Conservation (phyloP, 2,113 vertebrate species). For the Chloropsis hardwickii region DNA sequence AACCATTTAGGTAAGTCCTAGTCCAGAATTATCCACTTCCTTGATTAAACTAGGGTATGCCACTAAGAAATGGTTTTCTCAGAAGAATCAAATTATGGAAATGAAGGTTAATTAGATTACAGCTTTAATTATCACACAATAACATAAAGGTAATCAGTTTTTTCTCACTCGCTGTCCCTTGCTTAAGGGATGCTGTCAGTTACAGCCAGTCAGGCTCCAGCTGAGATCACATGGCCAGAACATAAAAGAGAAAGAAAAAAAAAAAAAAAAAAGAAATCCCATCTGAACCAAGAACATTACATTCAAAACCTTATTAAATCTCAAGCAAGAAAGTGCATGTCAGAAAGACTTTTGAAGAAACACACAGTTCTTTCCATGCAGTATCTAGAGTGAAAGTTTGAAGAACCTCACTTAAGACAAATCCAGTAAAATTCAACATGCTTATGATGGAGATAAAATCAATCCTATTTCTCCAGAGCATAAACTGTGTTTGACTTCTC, state of each 20-base stretch:
- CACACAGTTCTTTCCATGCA: background rate
- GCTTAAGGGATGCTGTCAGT: background rate
- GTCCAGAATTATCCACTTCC: background rate
- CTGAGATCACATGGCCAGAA: background rate
- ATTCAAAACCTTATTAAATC: background rate
- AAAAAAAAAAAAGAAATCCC: background rate
- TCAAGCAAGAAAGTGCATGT: background rate
- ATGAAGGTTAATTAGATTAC: slow-evolving; percentile 10
- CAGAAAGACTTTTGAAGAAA: background rate
- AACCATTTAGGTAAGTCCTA: background rate
- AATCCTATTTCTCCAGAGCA: background rate
- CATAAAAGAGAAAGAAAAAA: background rate
- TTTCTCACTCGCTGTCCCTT: background rate
- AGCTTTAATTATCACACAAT: slow-evolving; percentile 1
- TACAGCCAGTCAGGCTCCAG: background rate
- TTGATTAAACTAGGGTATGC: background rate
- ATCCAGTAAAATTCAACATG: background rate
- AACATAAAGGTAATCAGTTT: background rate
- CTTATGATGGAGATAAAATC: background rate
- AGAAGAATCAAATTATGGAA: background rate
- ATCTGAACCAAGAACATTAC: background rate
- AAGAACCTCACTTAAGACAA: background rate
- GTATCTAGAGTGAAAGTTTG: background rate
- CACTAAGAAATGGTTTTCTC: background rate
- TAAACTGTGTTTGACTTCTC: background rate